Conservation (phyloP, 2,888 invertebrate genomes). For the Ormia ochracea region DNA sequence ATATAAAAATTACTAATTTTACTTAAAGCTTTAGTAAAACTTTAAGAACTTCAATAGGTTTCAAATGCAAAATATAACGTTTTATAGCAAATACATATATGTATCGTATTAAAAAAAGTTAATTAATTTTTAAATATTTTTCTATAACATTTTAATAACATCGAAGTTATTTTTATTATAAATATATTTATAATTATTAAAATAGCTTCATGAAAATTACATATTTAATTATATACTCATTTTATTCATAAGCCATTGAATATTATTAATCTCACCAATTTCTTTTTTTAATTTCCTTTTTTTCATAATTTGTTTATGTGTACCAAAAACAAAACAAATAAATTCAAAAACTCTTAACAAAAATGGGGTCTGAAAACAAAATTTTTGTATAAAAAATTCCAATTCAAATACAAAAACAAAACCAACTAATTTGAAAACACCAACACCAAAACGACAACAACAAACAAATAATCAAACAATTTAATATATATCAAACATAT, state of each 20-base stretch:
- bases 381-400: constrained; percentile 59
- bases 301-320: constrained; percentile 76
- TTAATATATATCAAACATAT: constrained; percentile 13
- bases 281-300: constrained; percentile 75
- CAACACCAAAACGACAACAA: constrained; percentile 4
- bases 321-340: constrained; percentile 68
- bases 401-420: constrained; percentile 44
- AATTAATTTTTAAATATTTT: constrained; percentile 12
- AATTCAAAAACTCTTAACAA: constrained; percentile 68
- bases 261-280: constrained; percentile 74
- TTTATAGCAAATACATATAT: constrained; percentile 19
- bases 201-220: constrained; percentile 2
- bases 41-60: constrained; percentile 52
- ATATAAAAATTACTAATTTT: neutral
- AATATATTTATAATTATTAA: constrained; percentile 28
- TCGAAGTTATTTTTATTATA: neutral
- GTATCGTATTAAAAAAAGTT: neutral
- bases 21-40: constrained; percentile 56
- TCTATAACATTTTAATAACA: neutral
- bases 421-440: constrained; percentile 48
- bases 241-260: constrained; percentile 58
- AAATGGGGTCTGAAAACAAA: constrained; percentile 73
- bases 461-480: constrained; percentile 1
- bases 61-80: constrained; percentile 40
- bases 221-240: constrained; percentile 36